Evolutionary conservation across 2,797 vertebrate species (phyloP).

Genomic region (Zalophus californianus): DNA sequence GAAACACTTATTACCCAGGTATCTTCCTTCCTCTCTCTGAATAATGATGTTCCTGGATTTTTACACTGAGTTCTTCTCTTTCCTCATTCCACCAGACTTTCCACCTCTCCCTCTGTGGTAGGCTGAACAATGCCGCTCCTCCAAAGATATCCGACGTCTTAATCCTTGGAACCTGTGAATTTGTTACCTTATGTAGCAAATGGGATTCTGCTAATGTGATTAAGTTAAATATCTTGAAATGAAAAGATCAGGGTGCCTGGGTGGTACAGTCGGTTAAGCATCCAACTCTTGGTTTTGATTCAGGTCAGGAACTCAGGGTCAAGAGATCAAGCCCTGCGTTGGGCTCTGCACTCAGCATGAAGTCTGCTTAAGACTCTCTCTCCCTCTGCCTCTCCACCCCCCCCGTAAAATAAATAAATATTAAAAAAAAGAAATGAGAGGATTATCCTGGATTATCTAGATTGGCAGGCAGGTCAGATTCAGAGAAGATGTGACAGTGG

Average conservation of each 20-base stretch:
- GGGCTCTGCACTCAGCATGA: background rate
- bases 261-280: background rate
- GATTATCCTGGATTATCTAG: background rate
- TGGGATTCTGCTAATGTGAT: background rate
- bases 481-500: no score
- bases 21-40: background rate
- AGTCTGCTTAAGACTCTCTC: background rate
- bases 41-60: background rate
- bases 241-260: background rate
- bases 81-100: background rate
- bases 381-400: background rate
- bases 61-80: background rate
- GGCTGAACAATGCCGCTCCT: background rate
- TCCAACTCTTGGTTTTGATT: background rate
- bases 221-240: background rate
- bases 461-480: background rate
- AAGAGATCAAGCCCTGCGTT: background rate
- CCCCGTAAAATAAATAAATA: background rate
- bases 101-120: background rate
- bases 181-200: background rate
- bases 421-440: background rate
- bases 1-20: background rate
- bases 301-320: background rate
- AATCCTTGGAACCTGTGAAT: background rate
- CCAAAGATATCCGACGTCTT: background rate